Conservation (phyloP, 1,140 invertebrate genomes). For the Adelges cooleyi region DNA sequence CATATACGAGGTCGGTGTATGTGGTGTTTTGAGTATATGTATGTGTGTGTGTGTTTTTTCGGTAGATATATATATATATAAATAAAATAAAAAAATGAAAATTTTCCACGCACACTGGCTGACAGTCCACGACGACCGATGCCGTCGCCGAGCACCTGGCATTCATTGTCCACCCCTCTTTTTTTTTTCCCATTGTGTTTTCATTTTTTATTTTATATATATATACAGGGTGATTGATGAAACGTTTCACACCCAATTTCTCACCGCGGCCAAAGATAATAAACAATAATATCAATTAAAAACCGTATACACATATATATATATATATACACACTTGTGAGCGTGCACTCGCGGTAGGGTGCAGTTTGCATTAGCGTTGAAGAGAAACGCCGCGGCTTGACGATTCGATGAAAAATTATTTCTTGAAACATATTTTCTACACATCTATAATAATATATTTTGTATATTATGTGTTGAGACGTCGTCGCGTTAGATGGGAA, state of each 20-base stretch:
- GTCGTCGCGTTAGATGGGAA: too few relatives aligned
- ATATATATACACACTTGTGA: too few relatives aligned
- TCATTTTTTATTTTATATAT: conserved; percentile 5
- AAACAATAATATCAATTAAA: conserved; percentile 29
- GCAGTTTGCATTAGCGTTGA: too few relatives aligned
- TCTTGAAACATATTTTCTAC: too few relatives aligned
- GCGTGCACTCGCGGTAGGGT: too few relatives aligned
- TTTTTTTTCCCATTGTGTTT: conserved; percentile 20
- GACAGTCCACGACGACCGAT: neutral
- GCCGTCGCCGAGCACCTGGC: conserved; percentile 20
- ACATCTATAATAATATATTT: too few relatives aligned
- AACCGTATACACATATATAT: neutral
- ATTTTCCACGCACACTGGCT: conserved; percentile 18
- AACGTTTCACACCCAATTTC: conserved; percentile 28
- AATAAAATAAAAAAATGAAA: conserved; percentile 1
- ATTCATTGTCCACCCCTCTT: conserved; percentile 25
- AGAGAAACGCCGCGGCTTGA: too few relatives aligned
- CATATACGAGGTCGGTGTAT: too few relatives aligned
- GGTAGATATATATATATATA: too few relatives aligned
- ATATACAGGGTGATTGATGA: conserved; percentile 26
- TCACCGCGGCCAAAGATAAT: conserved; percentile 15
- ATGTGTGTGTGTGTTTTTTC: neutral
- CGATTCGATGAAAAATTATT: too few relatives aligned
- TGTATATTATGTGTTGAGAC: too few relatives aligned
- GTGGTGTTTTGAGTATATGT: neutral